Percentiles rank a stretch among this genome's conserved stretches.
Evolutionary conservation across 2,113 vertebrate genomes (phyloP).

Genomic region (Hippocampus abdominalis): DNA sequence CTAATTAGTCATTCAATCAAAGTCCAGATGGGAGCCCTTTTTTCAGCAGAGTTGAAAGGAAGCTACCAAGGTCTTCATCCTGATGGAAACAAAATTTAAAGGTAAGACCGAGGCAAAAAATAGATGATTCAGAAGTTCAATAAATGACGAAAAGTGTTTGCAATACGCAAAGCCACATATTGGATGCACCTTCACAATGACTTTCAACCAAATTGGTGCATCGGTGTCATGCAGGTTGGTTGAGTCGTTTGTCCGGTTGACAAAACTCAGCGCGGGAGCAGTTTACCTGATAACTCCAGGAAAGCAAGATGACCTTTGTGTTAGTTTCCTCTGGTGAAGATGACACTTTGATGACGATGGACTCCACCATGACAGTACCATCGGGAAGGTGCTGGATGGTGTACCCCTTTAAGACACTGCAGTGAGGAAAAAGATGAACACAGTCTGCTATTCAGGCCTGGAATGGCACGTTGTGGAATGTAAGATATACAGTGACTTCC

Average conservation of each 20-base stretch:
- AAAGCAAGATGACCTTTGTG: slow-evolving; percentile 89
- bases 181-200: not conserved
- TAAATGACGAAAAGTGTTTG: not conserved
- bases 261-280: too few relatives aligned
- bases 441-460: not conserved
- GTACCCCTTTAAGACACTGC: slow-evolving; percentile 85
- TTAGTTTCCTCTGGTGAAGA: slow-evolving; percentile 84
- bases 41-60: slow-evolving; percentile 85
- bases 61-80: slow-evolving; percentile 97
- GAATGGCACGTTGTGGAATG: too few relatives aligned
- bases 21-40: slow-evolving; percentile 84
- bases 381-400: slow-evolving; percentile 92
- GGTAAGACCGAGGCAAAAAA: not conserved
- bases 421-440: not conserved
- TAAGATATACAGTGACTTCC: too few relatives aligned
- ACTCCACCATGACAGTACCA: slow-evolving; percentile 92
- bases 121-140: not conserved
- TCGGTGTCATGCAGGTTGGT: too few relatives aligned
- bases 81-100: slow-evolving; percentile 42
- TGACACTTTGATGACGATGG: slow-evolving; percentile 91
- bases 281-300: slow-evolving; percentile 95
- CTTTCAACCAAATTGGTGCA: not conserved
- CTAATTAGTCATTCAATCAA: slow-evolving; percentile 51
- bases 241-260: too few relatives aligned
- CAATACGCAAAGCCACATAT: not conserved